A percentile compares a stretch with the other conserved stretches of the same genome.
Evolutionary conservation across 2,113 vertebrate species (phyloP).

Genomic region (Nipponia nippon): DNA sequence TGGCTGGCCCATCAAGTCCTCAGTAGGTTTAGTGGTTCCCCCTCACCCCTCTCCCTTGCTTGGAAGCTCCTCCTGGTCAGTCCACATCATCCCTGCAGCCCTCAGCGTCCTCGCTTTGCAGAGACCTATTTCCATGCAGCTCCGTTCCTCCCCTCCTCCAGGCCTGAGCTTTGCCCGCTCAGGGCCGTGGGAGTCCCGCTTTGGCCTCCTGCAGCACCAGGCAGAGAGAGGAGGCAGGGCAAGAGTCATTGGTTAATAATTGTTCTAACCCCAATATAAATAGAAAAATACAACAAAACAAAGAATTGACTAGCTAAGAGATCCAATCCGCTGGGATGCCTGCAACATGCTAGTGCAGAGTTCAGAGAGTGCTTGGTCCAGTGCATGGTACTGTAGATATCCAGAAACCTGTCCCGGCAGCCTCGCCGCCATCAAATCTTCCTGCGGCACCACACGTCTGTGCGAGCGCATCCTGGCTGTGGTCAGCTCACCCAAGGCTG

Average conservation of each 20-base stretch:
- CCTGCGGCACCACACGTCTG: background rate
- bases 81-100: background rate
- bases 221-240: constrained; percentile 3
- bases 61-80: background rate
- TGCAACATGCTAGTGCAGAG: constrained; percentile 30
- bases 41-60: background rate
- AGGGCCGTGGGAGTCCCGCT: background rate
- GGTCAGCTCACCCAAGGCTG: background rate
- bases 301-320: constrained; percentile 54
- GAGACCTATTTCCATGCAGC: background rate
- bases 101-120: background rate
- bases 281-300: constrained; percentile 56
- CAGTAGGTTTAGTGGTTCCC: constrained; percentile 58
- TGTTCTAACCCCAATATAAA: constrained; percentile 55
- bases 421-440: background rate
- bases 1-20: constrained; percentile 21
- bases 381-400: constrained; percentile 47
- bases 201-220: background rate
- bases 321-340: background rate
- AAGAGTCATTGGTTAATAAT: constrained; percentile 36
- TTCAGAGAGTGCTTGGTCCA: constrained; percentile 40
- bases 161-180: background rate
- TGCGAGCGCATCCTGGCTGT: rapidly evolving
- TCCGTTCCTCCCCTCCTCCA: background rate
- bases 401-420: background rate